Evolutionary conservation across 2,113 vertebrate species (phyloP), one percentile per base, ranked within the genome.

Genomic region (Etheostoma cragini): DNA sequence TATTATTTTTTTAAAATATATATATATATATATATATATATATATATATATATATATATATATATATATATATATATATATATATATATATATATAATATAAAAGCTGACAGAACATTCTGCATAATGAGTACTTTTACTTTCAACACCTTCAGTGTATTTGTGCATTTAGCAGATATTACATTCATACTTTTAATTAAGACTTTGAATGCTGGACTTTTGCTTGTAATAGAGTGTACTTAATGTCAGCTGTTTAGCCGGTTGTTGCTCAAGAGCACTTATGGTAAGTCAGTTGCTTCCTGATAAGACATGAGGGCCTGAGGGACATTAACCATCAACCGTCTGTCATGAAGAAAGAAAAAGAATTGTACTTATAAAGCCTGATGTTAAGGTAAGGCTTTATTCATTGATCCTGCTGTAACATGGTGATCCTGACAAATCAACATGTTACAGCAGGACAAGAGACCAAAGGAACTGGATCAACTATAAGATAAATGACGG

Each of bases 181-280:
- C 2, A 3, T 42, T 42, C 38, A 38, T 38, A 33, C 1, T 46
- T 45, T 53, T 6, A 11, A 26, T 19, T 16, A 15, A 24, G 15
- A 4, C 14, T 61, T 56, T 33, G 8, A 24, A 24, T 56, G 17
- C 38, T 19, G 5, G 12, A 21, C 17, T 16, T 78, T 15, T 26
- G 17, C 21, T n/a, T 30, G 19, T 30, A 33, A 30, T 11, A 16
- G 15, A 54, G 17, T 22, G 49, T 63, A 42, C 38, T 78, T 68
- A 24, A 62, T 62, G 53, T 70, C 78, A 67, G 38, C 0, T 17
- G 33, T 58, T 56, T 30, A 22, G 24, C 63, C 57, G 33, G n/a
- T 30, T 73, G 78, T 92, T 91, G 88, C 84, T 89, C 81, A 86
- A 88, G 75, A 91, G 82, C 80, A 76, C 71, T 91, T 70, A 76